Conservation (phyloP, 2,797 vertebrate species). For the Enteromius viviparus region DNA sequence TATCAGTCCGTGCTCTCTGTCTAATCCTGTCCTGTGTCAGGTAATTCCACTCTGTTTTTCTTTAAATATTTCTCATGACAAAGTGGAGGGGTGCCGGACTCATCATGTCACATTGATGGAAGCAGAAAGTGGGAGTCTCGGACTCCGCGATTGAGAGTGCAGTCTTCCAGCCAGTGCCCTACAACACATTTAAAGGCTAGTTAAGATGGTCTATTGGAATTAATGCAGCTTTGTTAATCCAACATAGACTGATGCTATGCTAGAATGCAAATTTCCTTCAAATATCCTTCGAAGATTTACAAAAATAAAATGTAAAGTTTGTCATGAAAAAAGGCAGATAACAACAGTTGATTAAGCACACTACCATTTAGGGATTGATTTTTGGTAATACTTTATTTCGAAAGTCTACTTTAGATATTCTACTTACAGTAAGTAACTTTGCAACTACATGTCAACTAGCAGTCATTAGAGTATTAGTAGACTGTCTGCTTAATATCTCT, state of each 20-base stretch:
- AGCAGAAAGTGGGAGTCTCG: conserved; percentile 1
- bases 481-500: no score
- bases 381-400: no score
- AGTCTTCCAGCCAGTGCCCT: background rate
- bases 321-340: background rate
- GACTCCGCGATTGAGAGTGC: background rate
- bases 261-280: background rate
- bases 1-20: conserved; percentile 47
- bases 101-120: conserved; percentile 37
- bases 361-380: background rate
- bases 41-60: conserved; percentile 57
- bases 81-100: conserved; percentile 45
- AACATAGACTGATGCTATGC: no score
- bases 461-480: no score
- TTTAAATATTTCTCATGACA: conserved; percentile 64
- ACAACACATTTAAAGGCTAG: background rate
- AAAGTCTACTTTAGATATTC: no score
- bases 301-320: background rate
- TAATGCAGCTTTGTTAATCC: background rate
- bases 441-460: no score
- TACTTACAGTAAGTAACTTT: no score
- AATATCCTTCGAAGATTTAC: background rate
- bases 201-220: background rate
- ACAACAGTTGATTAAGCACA: background rate
- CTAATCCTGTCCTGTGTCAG: conserved; percentile 55